Base-by-base conservation (phyloP, 2,888 invertebrate species). In the Folsomia manolachei region DNA sequence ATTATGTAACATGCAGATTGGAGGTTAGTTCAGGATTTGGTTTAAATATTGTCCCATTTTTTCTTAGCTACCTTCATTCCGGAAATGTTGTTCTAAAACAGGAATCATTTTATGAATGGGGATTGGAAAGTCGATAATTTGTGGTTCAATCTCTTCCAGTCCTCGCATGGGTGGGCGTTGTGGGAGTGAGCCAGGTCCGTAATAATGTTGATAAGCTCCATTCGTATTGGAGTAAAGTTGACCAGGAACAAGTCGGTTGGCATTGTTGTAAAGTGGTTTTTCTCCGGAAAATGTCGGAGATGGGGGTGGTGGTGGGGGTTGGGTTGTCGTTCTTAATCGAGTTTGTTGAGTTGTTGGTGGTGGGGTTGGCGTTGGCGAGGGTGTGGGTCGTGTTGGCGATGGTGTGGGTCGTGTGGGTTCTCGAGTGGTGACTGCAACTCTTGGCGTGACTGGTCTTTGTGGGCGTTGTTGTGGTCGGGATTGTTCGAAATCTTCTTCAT, bases 181-280 rank as follows among this genome's bases (percentile, higher is more conserved):
- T 63, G 63, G 14, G 11, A 25, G 7, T 23, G 63, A 2, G 7
- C 7, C 4, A 39, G 39, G 39, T 39, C 39, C 21, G 63, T 63
- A 63, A 63, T 63, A 63, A 2, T 2, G 2, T 25, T 63, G 63
- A 63, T 63, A 63, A 63, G 63, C 63, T 25, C 63, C 63, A 25
- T 63, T 63, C 18, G 63, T 63, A 63, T 63, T 63, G 14, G 23
- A 23, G 63, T 63, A 63, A 2, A 63, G n/a, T 11, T 21, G 25
- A 7, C 63, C 63, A 4, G 63, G 63, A 21, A 2, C 7, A 4
- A 63, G 24, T 4, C 25, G 39, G 39, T 39, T 39, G 39, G 39
- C 25, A 25, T 25, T 63, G 63, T 63, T 23, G 25, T 63, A 63
- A 63, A 18, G 18, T 18, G 63, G 63, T 14, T 14, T 39, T 14